These are phyloP conservation scores for Hydropotes inermis DNA, from an alignment of 2,113 vertebrate genomes.

Conservation along the genomic window DNA sequence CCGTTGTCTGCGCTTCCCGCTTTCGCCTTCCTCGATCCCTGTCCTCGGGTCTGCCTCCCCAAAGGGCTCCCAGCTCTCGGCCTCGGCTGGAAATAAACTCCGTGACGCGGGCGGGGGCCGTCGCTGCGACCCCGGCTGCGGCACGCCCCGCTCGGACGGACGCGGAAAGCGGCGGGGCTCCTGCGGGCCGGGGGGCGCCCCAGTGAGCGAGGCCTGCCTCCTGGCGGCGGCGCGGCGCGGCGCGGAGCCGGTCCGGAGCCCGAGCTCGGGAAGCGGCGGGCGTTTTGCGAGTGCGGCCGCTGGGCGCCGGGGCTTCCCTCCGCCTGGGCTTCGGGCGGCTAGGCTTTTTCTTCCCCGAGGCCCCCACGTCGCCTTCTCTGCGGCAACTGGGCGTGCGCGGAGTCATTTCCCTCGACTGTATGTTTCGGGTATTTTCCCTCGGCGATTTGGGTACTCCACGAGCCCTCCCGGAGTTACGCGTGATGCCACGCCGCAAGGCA, in stretches of 20 bases:
- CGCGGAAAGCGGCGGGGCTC: neutral
- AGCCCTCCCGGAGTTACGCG: fast-evolving
- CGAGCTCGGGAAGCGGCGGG: fast-evolving
- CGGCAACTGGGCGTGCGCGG: no score
- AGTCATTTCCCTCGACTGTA: no score
- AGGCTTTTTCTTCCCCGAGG: neutral
- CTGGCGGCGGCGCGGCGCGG: slow-evolving; percentile 18
- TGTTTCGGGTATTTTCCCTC: neutral
- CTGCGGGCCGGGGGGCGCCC: fast-evolving
- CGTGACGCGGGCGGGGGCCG: neutral
- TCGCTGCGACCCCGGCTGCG: fast-evolving
- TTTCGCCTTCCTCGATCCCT: neutral
- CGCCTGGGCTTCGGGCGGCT: fast-evolving
- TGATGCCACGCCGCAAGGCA: neutral
- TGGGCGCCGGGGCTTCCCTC: neutral
- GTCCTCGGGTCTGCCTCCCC: no score
- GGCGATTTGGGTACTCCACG: neutral
- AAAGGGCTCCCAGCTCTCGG: neutral
- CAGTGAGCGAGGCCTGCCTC: slow-evolving; percentile 38
- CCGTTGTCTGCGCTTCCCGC: neutral
- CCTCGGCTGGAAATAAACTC: neutral
- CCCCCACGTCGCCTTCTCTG: neutral
- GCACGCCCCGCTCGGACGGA: neutral
- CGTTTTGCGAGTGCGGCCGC: no score
- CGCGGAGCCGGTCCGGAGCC: neutral